These are phyloP conservation scores for Papilio xuthus DNA, from an alignment of 1,140 invertebrate genomes.

Conservation along the genomic window DNA sequence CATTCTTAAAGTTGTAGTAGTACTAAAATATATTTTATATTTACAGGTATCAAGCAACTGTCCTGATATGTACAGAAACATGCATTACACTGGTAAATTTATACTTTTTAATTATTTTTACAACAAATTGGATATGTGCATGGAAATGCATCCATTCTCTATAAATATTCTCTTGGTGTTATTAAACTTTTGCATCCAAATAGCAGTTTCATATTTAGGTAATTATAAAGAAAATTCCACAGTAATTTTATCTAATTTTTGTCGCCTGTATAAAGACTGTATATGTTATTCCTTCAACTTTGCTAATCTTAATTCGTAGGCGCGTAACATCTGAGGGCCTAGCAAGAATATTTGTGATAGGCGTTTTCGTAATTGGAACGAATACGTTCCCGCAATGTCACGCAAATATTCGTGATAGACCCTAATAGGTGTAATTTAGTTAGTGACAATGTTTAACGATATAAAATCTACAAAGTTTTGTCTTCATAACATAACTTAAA, in stretches of 20 bases:
- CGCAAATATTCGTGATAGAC: no score
- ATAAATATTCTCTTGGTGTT: background rate
- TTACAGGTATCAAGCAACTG: conserved; percentile 74
- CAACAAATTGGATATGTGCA: conserved; percentile 12
- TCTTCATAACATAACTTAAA: background rate
- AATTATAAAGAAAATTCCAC: no score
- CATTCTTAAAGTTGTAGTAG: no score
- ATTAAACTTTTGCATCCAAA: no score
- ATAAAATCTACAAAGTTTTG: no score
- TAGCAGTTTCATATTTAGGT: no score
- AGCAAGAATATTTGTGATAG: background rate
- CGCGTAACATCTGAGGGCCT: background rate
- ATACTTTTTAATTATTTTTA: conserved; percentile 18
- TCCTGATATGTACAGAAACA: conserved; percentile 78
- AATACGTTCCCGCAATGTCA: no score
- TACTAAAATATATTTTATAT: conserved; percentile 33
- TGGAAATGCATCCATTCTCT: conserved; percentile 27
- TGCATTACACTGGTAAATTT: conserved; percentile 74
- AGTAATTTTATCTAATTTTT: background rate
- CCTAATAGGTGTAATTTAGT: no score
- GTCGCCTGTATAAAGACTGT: background rate
- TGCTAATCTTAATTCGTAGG: background rate
- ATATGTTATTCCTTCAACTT: background rate
- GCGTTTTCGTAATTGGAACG: background rate
- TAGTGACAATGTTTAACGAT: no score